These are phyloP conservation scores for fruit fly (Drosophila melanogaster) DNA, from an alignment of 1,140 invertebrate genomes.

Conservation along the genomic window DNA sequence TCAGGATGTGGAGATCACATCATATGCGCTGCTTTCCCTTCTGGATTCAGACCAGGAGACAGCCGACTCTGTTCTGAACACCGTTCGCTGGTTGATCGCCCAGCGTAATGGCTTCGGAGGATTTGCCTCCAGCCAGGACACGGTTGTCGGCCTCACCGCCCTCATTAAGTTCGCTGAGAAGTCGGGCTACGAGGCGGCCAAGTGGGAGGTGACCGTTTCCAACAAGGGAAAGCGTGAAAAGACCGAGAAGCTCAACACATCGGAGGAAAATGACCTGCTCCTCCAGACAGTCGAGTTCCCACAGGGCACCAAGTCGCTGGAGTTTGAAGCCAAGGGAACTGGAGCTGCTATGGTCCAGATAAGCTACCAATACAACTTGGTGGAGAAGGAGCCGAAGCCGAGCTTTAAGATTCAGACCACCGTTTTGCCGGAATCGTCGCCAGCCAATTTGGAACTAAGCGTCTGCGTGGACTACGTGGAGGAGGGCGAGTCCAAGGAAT, in stretches of 20 bases:
- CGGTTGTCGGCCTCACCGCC: constrained; percentile 88
- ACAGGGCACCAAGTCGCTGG: constrained; percentile 83
- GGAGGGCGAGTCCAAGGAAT: constrained; percentile 77
- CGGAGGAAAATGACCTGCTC: constrained; percentile 70
- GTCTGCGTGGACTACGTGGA: constrained; percentile 87
- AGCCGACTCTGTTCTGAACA: constrained; percentile 83
- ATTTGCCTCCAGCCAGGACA: constrained; percentile 90
- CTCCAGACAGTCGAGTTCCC: constrained; percentile 77
- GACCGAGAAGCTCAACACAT: constrained; percentile 54
- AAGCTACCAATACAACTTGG: constrained; percentile 92
- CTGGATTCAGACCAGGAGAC: constrained; percentile 85
- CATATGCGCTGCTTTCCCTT: constrained; percentile 89
- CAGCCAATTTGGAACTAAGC: constrained; percentile 89
- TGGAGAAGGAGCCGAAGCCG: constrained; percentile 92
- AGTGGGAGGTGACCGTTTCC: constrained; percentile 54
- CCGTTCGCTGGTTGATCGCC: constrained; percentile 89
- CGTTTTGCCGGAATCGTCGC: constrained; percentile 89
- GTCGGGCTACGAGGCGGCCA: constrained; percentile 66
- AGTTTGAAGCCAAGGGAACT: constrained; percentile 88
- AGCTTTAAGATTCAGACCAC: constrained; percentile 91
- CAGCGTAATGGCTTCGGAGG: constrained; percentile 92
- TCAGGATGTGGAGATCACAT: constrained; percentile 90
- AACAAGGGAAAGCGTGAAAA: constrained; percentile 66
- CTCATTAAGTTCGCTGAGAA: constrained; percentile 87
- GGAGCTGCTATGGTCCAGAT: constrained; percentile 93